A percentile compares a stretch with the other conserved stretches of the same genome.
Conservation (phyloP, 1,140 invertebrate genomes). For the Cydia strobilella region DNA sequence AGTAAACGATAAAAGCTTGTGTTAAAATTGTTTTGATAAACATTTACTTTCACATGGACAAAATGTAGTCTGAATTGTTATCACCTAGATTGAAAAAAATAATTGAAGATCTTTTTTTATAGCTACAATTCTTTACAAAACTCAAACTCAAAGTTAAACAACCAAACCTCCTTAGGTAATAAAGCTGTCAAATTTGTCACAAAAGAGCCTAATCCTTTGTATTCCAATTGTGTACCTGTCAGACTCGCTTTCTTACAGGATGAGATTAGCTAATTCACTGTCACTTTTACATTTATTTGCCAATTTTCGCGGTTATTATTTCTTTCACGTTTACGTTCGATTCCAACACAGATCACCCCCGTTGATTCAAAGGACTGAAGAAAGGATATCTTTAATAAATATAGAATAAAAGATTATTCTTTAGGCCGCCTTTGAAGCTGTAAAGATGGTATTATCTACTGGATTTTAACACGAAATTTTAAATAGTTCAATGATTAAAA, state of each 20-base stretch:
- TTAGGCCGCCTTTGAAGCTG: not conserved
- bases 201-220: conserved; percentile 53
- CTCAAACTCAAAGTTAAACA: not conserved
- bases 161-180: conserved; percentile 49
- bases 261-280: conserved; percentile 19
- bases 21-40: no score
- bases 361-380: not conserved
- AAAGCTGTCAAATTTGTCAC: conserved; percentile 44
- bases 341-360: not conserved
- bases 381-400: not conserved
- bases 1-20: no score
- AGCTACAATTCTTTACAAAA: not conserved
- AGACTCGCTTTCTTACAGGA: not conserved
- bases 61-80: no score
- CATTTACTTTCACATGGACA: no score
- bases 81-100: no score
- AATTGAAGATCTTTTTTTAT: no score
- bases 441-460: not conserved
- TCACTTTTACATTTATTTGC: conserved; percentile 5
- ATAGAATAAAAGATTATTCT: not conserved
- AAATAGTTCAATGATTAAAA: no score
- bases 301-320: conserved; percentile 22
- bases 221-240: conserved; percentile 48
- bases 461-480: no score
- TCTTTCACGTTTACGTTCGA: not conserved